phyloP scores from a whole-genome alignment of 2,113 vertebrate genomes.

The Calidris pugnax region DNA sequence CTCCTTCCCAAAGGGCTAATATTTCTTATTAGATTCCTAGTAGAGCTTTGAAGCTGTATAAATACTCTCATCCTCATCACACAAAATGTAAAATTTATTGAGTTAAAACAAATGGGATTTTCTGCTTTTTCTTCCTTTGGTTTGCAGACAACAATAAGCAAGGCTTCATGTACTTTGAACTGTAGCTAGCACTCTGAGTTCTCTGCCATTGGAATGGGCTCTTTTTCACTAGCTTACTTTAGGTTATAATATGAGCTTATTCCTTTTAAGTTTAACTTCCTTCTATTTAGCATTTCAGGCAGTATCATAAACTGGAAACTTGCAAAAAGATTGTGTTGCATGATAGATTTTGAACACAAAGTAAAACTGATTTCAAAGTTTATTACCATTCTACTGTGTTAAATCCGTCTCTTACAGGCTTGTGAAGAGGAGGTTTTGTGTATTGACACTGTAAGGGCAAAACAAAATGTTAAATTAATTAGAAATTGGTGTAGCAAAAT shows the following conservation, averaged over 20 bases:
- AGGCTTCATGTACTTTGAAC: not conserved
- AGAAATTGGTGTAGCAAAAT: not conserved
- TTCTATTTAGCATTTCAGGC: not conserved
- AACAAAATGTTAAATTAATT: not conserved
- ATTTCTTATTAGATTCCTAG: not conserved
- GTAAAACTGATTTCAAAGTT: not conserved
- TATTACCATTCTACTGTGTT: not conserved
- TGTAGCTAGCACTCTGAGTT: not conserved
- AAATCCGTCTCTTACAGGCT: not conserved
- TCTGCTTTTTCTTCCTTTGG: not conserved
- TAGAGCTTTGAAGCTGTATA: not conserved
- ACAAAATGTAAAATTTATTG: not conserved
- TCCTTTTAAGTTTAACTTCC: not conserved
- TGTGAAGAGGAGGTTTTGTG: not conserved
- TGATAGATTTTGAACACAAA: not conserved
- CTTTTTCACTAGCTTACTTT: not conserved
- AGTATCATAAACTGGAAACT: not conserved
- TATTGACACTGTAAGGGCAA: not conserved
- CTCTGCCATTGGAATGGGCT: not conserved
- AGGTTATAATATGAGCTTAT: not conserved
- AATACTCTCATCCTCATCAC: not conserved
- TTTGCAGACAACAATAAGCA: not conserved
- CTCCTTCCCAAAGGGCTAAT: constrained; percentile 18
- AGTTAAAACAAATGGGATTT: not conserved
- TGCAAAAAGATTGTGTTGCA: not conserved